These are phyloP conservation scores for Oryzias melastigma DNA, from an alignment of 2,113 vertebrate genomes.

Conservation along the genomic window DNA sequence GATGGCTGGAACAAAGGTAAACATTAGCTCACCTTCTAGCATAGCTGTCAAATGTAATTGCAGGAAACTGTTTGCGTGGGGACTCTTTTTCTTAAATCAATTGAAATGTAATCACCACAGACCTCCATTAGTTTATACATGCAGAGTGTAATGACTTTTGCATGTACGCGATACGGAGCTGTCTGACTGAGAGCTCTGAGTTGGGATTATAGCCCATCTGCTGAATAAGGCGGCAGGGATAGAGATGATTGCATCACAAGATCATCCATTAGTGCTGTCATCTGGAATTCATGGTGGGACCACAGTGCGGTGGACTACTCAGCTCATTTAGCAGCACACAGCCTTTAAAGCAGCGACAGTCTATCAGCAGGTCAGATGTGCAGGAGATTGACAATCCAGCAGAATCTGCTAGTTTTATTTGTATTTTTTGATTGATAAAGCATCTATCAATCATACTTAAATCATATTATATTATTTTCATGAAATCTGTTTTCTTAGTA, in stretches of 20 bases:
- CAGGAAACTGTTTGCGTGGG: conserved; percentile 44
- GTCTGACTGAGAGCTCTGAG: conserved; percentile 42
- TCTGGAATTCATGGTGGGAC: conserved; percentile 48
- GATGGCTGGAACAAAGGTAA: neutral
- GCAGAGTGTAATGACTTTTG: conserved; percentile 58
- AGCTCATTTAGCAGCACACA: conserved; percentile 28
- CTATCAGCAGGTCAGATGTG: conserved; percentile 35
- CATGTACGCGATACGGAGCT: conserved; percentile 57
- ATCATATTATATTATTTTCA: too few species aligned
- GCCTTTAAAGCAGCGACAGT: conserved; percentile 15
- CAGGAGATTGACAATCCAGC: neutral
- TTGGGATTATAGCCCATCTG: conserved; percentile 54
- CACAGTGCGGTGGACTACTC: conserved; percentile 31
- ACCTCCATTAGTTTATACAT: conserved; percentile 46
- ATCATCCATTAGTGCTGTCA: conserved; percentile 64
- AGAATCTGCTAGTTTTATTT: too few species aligned
- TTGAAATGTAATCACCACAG: conserved; percentile 56
- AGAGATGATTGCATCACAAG: conserved; percentile 64
- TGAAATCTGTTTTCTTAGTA: too few species aligned
- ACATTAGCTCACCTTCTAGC: conserved; percentile 21
- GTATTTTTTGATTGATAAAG: too few species aligned
- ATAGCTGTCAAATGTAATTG: conserved; percentile 55
- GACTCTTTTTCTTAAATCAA: conserved; percentile 50
- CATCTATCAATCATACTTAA: too few species aligned
- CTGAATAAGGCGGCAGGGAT: conserved; percentile 54